Evolutionary conservation across 2,113 vertebrate genomes (phyloP).

Genomic region (Prionailurus bengalensis): DNA sequence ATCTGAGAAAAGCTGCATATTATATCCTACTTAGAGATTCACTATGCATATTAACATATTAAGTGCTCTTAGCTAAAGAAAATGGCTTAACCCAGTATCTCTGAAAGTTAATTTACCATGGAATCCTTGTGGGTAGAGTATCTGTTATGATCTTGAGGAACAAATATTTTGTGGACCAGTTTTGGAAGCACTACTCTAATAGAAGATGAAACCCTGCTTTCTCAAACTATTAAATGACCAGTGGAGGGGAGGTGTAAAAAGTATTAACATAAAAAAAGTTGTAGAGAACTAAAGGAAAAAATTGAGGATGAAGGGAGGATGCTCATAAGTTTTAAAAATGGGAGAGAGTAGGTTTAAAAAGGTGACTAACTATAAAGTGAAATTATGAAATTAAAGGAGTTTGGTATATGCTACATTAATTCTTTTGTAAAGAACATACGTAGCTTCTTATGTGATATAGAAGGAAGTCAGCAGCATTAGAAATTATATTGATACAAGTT

Average conservation of each 20-base stretch:
- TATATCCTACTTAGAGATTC: neutral
- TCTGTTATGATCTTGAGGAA: neutral
- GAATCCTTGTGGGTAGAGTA: neutral
- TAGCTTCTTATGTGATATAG: neutral
- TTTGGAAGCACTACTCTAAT: neutral
- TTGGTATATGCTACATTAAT: neutral
- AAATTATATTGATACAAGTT: neutral
- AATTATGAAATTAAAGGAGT: neutral
- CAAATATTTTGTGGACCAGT: slow-evolving; percentile 28
- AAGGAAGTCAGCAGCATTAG: neutral
- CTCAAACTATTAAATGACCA: slow-evolving; percentile 23
- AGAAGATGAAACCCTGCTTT: slow-evolving; percentile 1
- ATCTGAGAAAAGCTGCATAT: slow-evolving; percentile 19
- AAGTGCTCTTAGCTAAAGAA: neutral
- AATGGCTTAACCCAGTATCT: neutral
- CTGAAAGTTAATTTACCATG: slow-evolving; percentile 29
- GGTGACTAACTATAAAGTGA: neutral
- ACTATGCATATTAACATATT: neutral
- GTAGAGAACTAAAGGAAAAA: slow-evolving; percentile 6
- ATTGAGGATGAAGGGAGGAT: neutral
- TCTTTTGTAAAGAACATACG: neutral
- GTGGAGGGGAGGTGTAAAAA: neutral
- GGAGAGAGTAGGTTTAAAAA: neutral
- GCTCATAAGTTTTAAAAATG: neutral
- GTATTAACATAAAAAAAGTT: neutral